Percentiles rank a stretch among this genome's conserved stretches.
Conservation (phyloP, 2,888 invertebrate genomes). For the Epirrhoe alternata region DNA sequence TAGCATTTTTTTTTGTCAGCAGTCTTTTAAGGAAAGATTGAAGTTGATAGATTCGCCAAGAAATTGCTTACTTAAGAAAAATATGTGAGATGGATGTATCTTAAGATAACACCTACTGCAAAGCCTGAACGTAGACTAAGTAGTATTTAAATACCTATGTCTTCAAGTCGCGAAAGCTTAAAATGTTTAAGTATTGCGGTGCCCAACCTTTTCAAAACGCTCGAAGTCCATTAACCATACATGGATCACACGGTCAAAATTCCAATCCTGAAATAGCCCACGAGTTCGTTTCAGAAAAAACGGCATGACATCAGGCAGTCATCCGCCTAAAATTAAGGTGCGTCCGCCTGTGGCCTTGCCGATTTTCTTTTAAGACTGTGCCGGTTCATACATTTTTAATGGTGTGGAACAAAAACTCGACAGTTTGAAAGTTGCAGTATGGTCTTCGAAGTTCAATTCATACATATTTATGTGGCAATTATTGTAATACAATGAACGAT, state of each 20-base stretch:
- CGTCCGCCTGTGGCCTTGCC: conserved; percentile 52
- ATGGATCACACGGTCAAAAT: conserved; percentile 14
- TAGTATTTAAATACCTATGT: too few species aligned
- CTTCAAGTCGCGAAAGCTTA: too few species aligned
- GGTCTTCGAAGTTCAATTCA: conserved; percentile 69
- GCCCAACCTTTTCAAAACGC: not conserved
- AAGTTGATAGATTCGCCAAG: not conserved
- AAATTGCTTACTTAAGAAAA: not conserved
- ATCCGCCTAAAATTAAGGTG: conserved; percentile 46
- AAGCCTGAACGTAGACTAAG: not conserved
- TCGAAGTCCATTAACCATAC: not conserved
- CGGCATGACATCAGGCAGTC: conserved; percentile 44
- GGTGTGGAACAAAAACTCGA: conserved; percentile 71
- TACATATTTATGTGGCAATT: conserved; percentile 80
- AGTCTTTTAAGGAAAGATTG: not conserved
- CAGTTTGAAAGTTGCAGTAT: conserved; percentile 70
- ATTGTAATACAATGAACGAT: conserved; percentile 77
- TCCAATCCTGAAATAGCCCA: conserved; percentile 23
- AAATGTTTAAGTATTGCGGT: too few species aligned
- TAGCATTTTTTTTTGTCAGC: conserved; percentile 2
- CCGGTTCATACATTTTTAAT: conserved; percentile 75
- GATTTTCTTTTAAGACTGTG: conserved; percentile 54
- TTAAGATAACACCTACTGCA: too few species aligned
- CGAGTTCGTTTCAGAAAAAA: conserved; percentile 41
- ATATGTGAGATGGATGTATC: too few species aligned